A percentile compares a stretch with the other conserved stretches of the same genome.
Evolutionary conservation across 2,113 vertebrate genomes (phyloP).

Genomic region (Melanerpes formicivorus): DNA sequence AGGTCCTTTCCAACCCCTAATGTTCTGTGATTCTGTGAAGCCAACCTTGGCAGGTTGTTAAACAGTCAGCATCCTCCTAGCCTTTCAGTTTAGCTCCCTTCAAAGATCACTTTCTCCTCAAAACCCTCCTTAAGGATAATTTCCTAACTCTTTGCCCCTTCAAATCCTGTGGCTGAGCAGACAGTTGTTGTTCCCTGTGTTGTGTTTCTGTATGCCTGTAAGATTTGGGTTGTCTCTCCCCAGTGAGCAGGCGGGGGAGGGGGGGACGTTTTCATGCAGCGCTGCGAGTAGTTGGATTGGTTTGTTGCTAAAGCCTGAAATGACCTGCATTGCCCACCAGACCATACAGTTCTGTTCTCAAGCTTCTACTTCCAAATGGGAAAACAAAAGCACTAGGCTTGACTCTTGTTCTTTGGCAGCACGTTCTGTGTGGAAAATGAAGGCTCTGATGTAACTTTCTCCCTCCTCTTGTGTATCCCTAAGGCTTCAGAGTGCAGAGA

Average conservation of each 20-base stretch:
- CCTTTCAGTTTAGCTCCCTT: not conserved
- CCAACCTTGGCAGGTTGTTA: not conserved
- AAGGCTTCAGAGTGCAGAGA: conserved; percentile 53
- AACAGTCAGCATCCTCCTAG: not conserved
- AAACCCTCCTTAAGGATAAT: not conserved
- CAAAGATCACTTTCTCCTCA: not conserved
- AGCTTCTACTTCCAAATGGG: not conserved
- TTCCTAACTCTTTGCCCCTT: not conserved
- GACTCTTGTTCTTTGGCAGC: conserved; percentile 28
- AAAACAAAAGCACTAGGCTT: conserved; percentile 3
- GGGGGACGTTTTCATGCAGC: not conserved
- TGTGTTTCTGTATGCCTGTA: conserved; percentile 32
- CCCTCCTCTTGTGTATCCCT: conserved; percentile 21
- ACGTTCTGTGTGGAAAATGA: conserved; percentile 47
- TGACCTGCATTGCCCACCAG: not conserved
- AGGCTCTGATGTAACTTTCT: conserved; percentile 42
- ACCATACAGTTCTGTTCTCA: not conserved
- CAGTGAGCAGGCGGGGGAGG: not conserved
- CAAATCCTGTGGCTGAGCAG: not conserved
- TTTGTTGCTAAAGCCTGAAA: conserved; percentile 20
- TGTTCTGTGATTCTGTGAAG: not conserved
- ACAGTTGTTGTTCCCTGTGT: conserved; percentile 8
- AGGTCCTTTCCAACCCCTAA: too few species aligned
- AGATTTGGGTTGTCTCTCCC: not conserved
- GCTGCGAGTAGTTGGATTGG: not conserved